Evolutionary conservation across 2,888 invertebrate genomes (phyloP).

Genomic region (Drosophila rellima): DNA sequence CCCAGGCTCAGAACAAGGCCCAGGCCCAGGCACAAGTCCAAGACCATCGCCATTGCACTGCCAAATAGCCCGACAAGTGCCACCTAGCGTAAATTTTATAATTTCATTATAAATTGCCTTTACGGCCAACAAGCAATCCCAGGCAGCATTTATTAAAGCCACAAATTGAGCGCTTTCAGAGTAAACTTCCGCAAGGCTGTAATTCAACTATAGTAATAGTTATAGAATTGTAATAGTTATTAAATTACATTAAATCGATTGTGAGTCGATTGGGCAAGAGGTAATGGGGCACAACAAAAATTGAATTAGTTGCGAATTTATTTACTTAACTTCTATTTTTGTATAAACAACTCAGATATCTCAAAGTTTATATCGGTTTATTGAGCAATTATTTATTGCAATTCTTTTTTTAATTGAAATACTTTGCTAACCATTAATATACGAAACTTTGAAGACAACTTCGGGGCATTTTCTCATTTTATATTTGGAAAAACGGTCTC

Average conservation of each 20-base stretch:
- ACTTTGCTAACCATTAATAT: neutral
- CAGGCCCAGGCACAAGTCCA: conserved; percentile 6
- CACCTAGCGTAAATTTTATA: conserved; percentile 55
- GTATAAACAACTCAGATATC: neutral
- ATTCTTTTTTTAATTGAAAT: neutral
- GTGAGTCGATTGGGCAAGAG: neutral
- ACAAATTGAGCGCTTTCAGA: neutral
- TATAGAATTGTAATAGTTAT: neutral
- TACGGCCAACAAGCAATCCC: conserved; percentile 37
- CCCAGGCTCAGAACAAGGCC: conserved; percentile 6
- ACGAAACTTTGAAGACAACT: conserved; percentile 7
- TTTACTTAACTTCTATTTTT: neutral
- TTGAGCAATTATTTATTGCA: neutral
- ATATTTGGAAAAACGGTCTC: neutral
- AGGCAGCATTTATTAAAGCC: conserved; percentile 27
- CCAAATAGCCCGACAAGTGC: conserved; percentile 54
- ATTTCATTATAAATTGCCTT: conserved; percentile 66
- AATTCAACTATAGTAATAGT: neutral
- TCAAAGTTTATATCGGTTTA: neutral
- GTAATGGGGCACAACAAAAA: neutral
- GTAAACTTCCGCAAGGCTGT: neutral
- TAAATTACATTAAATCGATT: neutral
- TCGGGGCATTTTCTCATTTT: conserved; percentile 3
- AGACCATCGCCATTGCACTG: neutral
- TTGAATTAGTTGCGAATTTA: neutral